These are phyloP conservation scores for Cyclopterus lumpus DNA, from an alignment of 2,797 vertebrate species.

Conservation along the genomic window DNA sequence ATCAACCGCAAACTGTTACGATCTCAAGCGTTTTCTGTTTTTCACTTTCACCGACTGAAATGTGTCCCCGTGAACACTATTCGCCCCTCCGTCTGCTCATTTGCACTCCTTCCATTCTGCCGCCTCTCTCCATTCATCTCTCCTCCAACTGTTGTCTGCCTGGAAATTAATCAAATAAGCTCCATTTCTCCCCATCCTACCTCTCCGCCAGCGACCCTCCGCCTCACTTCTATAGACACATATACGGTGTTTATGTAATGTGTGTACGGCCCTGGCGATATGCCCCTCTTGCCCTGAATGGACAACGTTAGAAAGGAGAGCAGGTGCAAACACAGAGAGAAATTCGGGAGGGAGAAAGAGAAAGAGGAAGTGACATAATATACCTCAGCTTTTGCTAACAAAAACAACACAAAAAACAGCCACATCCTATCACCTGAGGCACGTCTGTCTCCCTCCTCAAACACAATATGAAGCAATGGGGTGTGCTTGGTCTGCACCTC, in stretches of 20 bases:
- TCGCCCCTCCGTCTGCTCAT: constrained; percentile 37
- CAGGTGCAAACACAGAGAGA: constrained; percentile 42
- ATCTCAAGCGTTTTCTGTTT: constrained; percentile 8
- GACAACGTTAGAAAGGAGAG: constrained; percentile 35
- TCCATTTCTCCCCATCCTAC: constrained; percentile 25
- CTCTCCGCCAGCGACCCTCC: not conserved
- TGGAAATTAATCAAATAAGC: constrained; percentile 37
- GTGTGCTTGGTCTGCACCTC: constrained; percentile 7
- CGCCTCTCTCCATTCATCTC: constrained; percentile 34
- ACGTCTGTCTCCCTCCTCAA: constrained; percentile 6
- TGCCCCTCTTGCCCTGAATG: constrained; percentile 29
- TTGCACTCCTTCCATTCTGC: constrained; percentile 33
- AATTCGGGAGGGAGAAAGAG: constrained; percentile 20
- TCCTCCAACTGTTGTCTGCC: constrained; percentile 37
- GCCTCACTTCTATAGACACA: constrained; percentile 41
- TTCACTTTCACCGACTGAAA: no score
- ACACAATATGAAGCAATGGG: constrained; percentile 41
- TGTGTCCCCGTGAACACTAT: no score
- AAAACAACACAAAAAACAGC: not conserved
- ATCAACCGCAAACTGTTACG: constrained; percentile 5
- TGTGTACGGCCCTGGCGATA: constrained; percentile 37
- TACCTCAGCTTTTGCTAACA: not conserved
- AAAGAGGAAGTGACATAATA: constrained; percentile 10
- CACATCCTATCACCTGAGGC: constrained; percentile 26
- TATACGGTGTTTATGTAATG: constrained; percentile 44